Conservation (phyloP, 2,888 invertebrate species). For the Drosophila rellima region DNA sequence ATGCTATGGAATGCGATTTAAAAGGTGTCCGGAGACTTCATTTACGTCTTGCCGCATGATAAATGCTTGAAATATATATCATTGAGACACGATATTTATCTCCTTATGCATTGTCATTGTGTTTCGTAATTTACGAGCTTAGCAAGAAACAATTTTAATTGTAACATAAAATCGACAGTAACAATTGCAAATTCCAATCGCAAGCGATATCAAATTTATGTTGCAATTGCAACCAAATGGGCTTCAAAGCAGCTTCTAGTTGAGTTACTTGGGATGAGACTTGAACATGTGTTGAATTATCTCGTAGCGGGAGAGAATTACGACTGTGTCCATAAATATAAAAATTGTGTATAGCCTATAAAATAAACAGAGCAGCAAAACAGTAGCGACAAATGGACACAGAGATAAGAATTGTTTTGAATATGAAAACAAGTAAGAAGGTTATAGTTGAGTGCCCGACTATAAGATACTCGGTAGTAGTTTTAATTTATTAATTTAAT, state of each 20-base stretch:
- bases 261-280: constrained; percentile 6
- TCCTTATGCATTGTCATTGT: constrained; percentile 12
- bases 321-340: constrained; percentile 27
- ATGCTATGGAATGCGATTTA: constrained; percentile 44
- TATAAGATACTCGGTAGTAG: background rate
- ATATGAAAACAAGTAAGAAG: background rate
- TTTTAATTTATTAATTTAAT: too few species aligned
- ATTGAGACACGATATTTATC: constrained; percentile 36
- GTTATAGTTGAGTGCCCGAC: background rate
- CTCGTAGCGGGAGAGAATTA: background rate
- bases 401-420: background rate
- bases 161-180: constrained; percentile 59
- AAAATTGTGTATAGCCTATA: constrained; percentile 30
- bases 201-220: constrained; percentile 42
- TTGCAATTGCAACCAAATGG: constrained; percentile 32
- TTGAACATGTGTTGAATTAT: constrained; percentile 5
- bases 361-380: constrained; percentile 16
- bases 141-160: constrained; percentile 63
- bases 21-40: constrained; percentile 50
- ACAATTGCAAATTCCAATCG: constrained; percentile 60
- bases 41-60: constrained; percentile 56
- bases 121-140: constrained; percentile 45
- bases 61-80: constrained; percentile 66
- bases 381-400: constrained; percentile 16
- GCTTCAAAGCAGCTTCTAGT: constrained; percentile 9